Conservation (phyloP, 2,113 vertebrate genomes). For the Istiophorus platypterus region DNA sequence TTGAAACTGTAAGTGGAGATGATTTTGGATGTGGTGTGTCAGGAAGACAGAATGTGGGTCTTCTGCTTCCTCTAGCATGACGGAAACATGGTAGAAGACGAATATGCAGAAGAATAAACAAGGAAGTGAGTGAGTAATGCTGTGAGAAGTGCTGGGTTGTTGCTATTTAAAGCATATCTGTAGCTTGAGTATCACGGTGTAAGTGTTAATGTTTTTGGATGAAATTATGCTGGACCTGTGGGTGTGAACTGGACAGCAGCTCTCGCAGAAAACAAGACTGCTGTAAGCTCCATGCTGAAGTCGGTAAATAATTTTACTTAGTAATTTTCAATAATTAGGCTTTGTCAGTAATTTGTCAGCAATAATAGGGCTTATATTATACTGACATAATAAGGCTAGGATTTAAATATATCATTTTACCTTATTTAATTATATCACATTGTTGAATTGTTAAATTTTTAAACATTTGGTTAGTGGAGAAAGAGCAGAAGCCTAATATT, state of each 20-base stretch:
- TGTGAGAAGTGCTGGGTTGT: neutral
- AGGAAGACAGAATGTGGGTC: neutral
- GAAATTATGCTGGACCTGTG: neutral
- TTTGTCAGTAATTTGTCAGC: too few relatives aligned
- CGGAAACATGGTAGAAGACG: neutral
- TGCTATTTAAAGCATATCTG: constrained; percentile 3
- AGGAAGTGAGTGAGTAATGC: constrained; percentile 21
- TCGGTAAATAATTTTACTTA: too few relatives aligned
- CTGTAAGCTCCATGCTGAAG: too few relatives aligned
- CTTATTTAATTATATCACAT: too few relatives aligned
- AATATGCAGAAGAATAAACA: neutral
- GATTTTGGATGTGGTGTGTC: neutral
- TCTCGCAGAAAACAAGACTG: neutral
- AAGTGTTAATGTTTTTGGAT: neutral
- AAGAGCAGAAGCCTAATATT: too few relatives aligned
- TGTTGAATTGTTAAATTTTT: too few relatives aligned
- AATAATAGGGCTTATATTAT: too few relatives aligned
- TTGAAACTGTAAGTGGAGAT: neutral
- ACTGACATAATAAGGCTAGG: neutral
- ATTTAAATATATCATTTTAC: too few relatives aligned
- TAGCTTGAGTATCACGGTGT: constrained; percentile 7
- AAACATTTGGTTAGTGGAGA: too few relatives aligned
- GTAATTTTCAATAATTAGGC: too few relatives aligned
- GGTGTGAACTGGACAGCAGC: neutral
- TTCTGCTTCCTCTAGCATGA: neutral